Evolutionary conservation across 1,140 invertebrate species (phyloP).

Genomic region (Cotesia glomerata): DNA sequence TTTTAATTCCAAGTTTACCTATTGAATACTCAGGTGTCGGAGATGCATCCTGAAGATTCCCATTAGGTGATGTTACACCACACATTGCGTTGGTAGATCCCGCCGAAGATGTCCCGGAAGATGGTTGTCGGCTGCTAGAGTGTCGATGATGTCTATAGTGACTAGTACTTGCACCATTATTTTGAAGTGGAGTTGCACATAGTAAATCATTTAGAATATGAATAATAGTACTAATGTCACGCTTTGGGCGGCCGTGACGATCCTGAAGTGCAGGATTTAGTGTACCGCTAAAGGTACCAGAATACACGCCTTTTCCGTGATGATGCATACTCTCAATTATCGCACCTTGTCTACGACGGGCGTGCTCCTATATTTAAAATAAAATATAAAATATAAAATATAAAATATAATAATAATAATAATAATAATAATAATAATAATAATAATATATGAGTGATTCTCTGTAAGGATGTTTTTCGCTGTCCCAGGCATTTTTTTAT

Average conservation of each 20-base stretch:
- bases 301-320: conserved; percentile 88
- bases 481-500: too few species aligned
- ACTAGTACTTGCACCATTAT: conserved; percentile 52
- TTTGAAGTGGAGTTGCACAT: conserved; percentile 74
- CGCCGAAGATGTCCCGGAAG: conserved; percentile 31
- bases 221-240: conserved; percentile 92
- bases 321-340: conserved; percentile 94
- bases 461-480: too few species aligned
- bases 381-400: not conserved
- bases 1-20: conserved; percentile 28
- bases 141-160: conserved; percentile 58
- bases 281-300: conserved; percentile 84
- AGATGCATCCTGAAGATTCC: conserved; percentile 36
- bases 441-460: too few species aligned
- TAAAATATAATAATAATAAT: too few species aligned
- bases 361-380: conserved; percentile 50
- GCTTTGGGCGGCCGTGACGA: conserved; percentile 84
- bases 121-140: conserved; percentile 46
- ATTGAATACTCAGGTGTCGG: conserved; percentile 37
- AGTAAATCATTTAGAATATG: conserved; percentile 94
- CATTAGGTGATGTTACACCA: conserved; percentile 28
- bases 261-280: conserved; percentile 94
- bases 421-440: too few species aligned
- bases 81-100: conserved; percentile 37
- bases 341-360: conserved; percentile 71